Evolutionary conservation across 2,113 vertebrate species (phyloP).

Genomic region (Passer domesticus): DNA sequence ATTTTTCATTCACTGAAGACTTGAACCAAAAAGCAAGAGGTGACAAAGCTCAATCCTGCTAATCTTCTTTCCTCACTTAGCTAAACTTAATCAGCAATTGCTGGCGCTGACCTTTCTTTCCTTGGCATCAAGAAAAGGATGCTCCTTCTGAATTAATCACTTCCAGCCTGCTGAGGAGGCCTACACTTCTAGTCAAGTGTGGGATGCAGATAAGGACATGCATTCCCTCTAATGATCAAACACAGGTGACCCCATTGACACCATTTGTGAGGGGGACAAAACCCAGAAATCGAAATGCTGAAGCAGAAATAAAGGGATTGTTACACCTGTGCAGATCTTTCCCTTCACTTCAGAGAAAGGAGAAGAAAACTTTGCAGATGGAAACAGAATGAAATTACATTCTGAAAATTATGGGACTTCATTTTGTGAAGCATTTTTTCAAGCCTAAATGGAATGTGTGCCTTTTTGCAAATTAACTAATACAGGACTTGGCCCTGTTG

Average conservation of each 20-base stretch:
- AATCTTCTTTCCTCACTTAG: neutral
- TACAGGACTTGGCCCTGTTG: neutral
- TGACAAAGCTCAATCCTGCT: constrained; percentile 11
- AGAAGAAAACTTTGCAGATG: neutral
- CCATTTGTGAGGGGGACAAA: neutral
- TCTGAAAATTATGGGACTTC: neutral
- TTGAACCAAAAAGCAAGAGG: neutral
- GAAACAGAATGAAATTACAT: neutral
- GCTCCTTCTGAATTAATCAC: neutral
- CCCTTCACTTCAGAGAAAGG: neutral
- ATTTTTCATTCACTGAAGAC: constrained; percentile 22
- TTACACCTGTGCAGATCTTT: neutral
- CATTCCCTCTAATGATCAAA: neutral
- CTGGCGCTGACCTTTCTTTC: neutral
- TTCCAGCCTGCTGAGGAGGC: neutral
- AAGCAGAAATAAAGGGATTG: neutral
- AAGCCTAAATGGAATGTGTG: neutral
- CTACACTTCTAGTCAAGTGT: neutral
- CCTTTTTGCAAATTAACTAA: neutral
- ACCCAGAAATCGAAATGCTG: neutral
- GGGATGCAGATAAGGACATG: neutral
- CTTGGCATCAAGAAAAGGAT: neutral
- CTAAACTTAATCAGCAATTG: constrained; percentile 1
- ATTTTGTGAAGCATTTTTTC: neutral
- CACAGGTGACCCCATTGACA: neutral